A percentile compares a stretch with the other conserved stretches of the same genome.
Evolutionary conservation across 2,113 vertebrate species (phyloP).

Genomic region (Nansenia antarctica): DNA sequence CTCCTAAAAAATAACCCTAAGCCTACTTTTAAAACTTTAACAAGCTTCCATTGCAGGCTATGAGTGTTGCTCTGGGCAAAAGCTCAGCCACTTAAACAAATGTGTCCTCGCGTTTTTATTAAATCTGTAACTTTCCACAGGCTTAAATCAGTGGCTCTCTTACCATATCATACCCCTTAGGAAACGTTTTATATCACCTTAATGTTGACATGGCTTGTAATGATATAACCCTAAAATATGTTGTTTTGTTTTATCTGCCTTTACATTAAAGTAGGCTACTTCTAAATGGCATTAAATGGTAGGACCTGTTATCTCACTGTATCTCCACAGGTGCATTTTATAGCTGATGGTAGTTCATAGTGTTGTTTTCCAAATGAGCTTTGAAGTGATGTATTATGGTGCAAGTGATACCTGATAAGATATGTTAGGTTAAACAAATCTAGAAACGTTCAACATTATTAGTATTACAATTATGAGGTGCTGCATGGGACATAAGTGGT

Average conservation of each 20-base stretch:
- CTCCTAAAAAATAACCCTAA: constrained; percentile 24
- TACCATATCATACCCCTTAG: constrained; percentile 6
- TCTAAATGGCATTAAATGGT: not conserved
- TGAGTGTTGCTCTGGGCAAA: constrained; percentile 12
- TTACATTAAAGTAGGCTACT: not conserved
- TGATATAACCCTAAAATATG: not conserved
- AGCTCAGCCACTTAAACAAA: constrained; percentile 10
- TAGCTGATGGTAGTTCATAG: not conserved
- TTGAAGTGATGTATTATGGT: too few species aligned
- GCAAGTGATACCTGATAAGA: too few species aligned
- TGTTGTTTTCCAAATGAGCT: too few species aligned
- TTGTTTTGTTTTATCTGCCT: not conserved
- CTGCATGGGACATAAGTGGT: too few species aligned
- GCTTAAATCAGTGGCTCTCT: not conserved
- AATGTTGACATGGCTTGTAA: constrained; percentile 9
- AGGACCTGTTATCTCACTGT: not conserved
- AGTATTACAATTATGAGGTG: too few species aligned
- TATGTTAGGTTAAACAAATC: too few species aligned
- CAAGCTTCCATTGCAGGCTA: constrained; percentile 15
- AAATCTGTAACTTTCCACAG: constrained; percentile 21
- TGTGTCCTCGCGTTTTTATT: constrained; percentile 12
- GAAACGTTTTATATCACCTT: constrained; percentile 22
- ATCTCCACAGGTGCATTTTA: not conserved
- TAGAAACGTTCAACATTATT: too few species aligned
- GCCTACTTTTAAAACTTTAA: constrained; percentile 21